These are phyloP conservation scores for Lepidocolaptes lacrymiger DNA, from an alignment of 2,797 vertebrate genomes.

Conservation along the genomic window DNA sequence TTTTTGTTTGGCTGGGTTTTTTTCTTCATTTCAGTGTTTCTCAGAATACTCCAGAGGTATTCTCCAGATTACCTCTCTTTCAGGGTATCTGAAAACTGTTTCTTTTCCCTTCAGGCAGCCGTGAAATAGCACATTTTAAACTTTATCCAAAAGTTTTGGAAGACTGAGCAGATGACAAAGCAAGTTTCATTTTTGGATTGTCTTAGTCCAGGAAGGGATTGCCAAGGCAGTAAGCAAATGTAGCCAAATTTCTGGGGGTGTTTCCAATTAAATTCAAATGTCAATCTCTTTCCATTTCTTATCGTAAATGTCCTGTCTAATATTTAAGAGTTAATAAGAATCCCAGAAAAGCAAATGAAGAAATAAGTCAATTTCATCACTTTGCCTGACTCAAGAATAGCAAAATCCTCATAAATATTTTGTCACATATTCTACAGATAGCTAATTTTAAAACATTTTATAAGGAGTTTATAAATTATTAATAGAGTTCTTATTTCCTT, in stretches of 20 bases:
- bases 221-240: neutral
- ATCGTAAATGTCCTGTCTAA: neutral
- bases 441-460: neutral
- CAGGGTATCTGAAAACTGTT: neutral
- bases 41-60: neutral
- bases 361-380: neutral
- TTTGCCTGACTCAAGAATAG: neutral
- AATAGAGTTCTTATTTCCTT: neutral
- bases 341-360: neutral
- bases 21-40: neutral
- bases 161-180: neutral
- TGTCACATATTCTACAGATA: neutral
- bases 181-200: neutral
- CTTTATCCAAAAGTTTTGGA: neutral
- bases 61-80: neutral
- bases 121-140: constrained; percentile 7
- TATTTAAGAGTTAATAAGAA: neutral
- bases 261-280: neutral
- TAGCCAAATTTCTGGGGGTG: neutral
- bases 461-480: neutral
- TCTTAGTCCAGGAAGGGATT: neutral
- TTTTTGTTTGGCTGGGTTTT: neutral
- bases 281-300: neutral
- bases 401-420: neutral
- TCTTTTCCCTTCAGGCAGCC: neutral